Evolutionary conservation across 2,888 invertebrate genomes (phyloP), one percentile per base, ranked within the genome.

Genomic region (Philaethria dido): DNA sequence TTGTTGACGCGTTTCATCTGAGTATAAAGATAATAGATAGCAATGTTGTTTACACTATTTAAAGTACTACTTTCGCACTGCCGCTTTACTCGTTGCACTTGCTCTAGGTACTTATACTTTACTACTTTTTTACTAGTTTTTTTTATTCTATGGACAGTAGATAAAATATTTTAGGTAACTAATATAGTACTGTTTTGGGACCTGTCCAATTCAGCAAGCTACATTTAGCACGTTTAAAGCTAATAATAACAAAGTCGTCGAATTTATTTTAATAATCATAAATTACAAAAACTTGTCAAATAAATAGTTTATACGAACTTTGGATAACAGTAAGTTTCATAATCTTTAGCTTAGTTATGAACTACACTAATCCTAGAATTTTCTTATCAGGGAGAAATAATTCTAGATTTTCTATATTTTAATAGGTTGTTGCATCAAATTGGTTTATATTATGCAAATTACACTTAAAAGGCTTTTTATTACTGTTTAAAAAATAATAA

Each of bases 11-110:
- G 57, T 45, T 50, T 66, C 50, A 59, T 66, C 61, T 66, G 62
- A 62, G 14, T 33, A 45, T 36, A 69, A n/a, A 66, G 44, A 65
- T 65, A 64, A 36, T 55, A 60, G 33, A 63, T 63, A 63, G 52
- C 52, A 45, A 33, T 47, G 36, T 29, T 57, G 18, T 47, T 57
- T 33, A 16, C 64, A 47, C 48, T 2, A 44, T 48, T 55, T 36
- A 22, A 13, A 25, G 5, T 22, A 22, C n/a, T 55, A 14, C 8
- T 44, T 44, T 54, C 47, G 36, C 11, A 5, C 42, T 39, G 42
- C 8, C 16, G 0, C 50, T n/a, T 50, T 25, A 11, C 42, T 57
- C 14, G 42, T 22, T 4, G n/a, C 22, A 25, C 16, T 42, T n/a
- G 20, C 20, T 39, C 2, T 39, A 39, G 14, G 6, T 55, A 36